Evolutionary conservation across 1,140 invertebrate genomes (phyloP), one percentile per base, ranked within the genome.

Genomic region (Drosophila murphyi): DNA sequence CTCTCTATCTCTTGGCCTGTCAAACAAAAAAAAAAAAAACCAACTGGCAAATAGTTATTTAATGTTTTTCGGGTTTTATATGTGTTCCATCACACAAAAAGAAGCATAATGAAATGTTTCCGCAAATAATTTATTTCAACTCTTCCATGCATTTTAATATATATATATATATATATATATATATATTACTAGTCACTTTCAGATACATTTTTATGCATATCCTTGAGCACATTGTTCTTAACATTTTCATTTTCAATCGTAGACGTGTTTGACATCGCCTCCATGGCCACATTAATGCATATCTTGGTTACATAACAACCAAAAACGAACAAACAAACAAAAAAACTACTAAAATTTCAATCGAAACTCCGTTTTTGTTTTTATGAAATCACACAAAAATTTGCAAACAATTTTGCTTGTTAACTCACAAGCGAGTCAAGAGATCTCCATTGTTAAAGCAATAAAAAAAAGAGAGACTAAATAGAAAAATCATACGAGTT

Each of bases 21-120:
- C 5, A 35, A 43, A 39, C 50, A 31, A 32, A 32, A 52, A 39
- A 62, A 39, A 41, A 8, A 37, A 29, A 28, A 10, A 34, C 39
- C 39, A 57, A 67, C 51, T 72, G 72, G 67, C 78, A 86, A 86
- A 82, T 87, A 86, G 78, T 86, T 86, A 87, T 87, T 87, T 86
- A 85, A 85, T 85, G 81, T 51, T 75, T 78, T 45, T 47, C 29
- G 28, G 10, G 5, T 34, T 52, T 59, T 60, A 35, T 41, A 43
- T 3, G 6, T 20, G n/a, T 55, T 52, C 63, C 43, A 68, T 51
- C 41, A 20, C 48, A 55, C 10, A 28, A 48, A 64, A 5, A 28
- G 3, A 12, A 6, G 10, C 37, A 32, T 39, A 47, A 6, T 31
- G 32, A 45, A 20, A 34, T 52, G 34, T 48, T 34, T 43, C 45